These are phyloP conservation scores for Eubucco bourcierii DNA, from an alignment of 2,113 vertebrate species.

Conservation along the genomic window DNA sequence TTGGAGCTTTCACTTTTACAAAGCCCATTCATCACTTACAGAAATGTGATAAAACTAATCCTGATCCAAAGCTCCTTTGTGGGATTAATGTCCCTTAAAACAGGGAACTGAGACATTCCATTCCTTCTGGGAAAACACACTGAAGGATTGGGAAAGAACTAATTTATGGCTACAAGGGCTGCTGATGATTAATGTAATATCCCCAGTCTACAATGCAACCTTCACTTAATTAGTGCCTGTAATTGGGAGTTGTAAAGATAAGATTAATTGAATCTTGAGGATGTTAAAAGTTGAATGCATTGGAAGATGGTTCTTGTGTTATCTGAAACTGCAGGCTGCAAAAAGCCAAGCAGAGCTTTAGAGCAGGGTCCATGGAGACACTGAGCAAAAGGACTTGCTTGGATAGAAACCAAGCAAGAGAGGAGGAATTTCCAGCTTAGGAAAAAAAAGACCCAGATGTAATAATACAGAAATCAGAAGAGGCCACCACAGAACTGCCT, in stretches of 20 bases:
- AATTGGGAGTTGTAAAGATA: slow-evolving; percentile 84
- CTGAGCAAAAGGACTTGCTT: neutral
- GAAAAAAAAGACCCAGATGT: neutral
- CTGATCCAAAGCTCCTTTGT: slow-evolving; percentile 55
- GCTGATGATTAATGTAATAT: slow-evolving; percentile 73
- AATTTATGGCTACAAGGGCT: slow-evolving; percentile 63
- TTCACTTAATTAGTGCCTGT: slow-evolving; percentile 82
- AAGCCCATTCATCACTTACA: slow-evolving; percentile 58
- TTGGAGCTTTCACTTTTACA: slow-evolving; percentile 24
- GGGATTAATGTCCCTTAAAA: slow-evolving; percentile 53
- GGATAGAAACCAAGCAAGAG: neutral
- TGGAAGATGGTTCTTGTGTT: slow-evolving; percentile 63
- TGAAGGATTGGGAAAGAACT: slow-evolving; percentile 60
- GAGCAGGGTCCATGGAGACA: slow-evolving; percentile 17
- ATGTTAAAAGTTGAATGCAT: slow-evolving; percentile 77
- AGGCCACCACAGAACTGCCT: neutral
- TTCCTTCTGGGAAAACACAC: slow-evolving; percentile 68
- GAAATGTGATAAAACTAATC: slow-evolving; percentile 68
- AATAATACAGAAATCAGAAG: neutral
- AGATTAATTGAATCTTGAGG: slow-evolving; percentile 82
- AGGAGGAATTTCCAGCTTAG: neutral
- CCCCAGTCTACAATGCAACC: slow-evolving; percentile 66
- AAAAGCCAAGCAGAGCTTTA: neutral
- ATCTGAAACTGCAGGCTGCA: slow-evolving; percentile 69
- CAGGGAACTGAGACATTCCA: slow-evolving; percentile 44